phyloP scores from a whole-genome alignment of 2,113 vertebrate species.

The Trochalopteron elliotii region DNA sequence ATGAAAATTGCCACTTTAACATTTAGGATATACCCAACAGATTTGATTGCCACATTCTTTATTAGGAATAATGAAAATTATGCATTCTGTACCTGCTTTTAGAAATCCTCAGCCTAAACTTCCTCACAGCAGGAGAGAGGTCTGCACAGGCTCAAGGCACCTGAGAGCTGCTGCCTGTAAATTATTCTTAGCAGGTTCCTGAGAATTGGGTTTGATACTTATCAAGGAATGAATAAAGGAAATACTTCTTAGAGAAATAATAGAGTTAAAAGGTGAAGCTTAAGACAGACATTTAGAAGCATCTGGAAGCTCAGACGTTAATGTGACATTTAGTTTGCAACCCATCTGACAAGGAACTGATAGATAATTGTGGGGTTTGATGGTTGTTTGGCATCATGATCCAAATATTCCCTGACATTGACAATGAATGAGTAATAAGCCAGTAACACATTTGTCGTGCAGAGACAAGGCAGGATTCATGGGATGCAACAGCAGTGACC shows the following conservation, averaged over 20 bases:
- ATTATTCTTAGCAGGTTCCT: neutral
- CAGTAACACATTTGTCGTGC: constrained; percentile 31
- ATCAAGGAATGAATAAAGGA: neutral
- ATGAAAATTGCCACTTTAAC: neutral
- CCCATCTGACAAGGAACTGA: constrained; percentile 12
- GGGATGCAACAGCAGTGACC: constrained; percentile 13
- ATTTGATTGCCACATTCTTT: neutral
- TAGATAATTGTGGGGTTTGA: constrained; percentile 63
- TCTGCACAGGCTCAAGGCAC: neutral
- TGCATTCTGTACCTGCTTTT: neutral
- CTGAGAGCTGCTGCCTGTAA: neutral
- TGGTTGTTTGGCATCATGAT: constrained; percentile 61
- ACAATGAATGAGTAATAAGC: constrained; percentile 56
- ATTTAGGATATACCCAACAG: neutral
- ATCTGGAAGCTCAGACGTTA: constrained; percentile 19
- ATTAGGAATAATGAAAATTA: neutral
- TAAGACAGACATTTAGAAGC: neutral
- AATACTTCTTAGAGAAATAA: neutral
- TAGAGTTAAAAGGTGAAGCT: neutral
- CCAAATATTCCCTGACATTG: constrained; percentile 21
- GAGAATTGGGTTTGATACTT: neutral
- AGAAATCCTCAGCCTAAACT: neutral
- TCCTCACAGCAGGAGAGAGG: neutral
- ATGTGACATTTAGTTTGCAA: constrained; percentile 51
- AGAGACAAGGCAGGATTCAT: neutral